These are phyloP conservation scores for Dysidea cf. avara DNA, from an alignment of 37 sponge, comb jelly and placozoan genomes.

Conservation along the genomic window DNA sequence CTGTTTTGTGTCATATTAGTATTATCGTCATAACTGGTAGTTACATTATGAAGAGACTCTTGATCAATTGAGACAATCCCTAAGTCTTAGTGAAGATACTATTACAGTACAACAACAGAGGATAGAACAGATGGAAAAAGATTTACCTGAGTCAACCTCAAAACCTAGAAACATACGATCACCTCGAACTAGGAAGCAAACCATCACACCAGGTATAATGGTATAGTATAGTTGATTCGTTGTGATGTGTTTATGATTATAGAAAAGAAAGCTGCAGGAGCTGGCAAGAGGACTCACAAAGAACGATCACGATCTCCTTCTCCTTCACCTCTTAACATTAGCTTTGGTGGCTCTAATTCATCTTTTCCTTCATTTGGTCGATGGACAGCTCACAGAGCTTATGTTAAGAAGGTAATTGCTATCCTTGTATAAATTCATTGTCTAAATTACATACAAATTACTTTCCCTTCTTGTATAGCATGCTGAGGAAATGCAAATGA, in stretches of 20 bases:
- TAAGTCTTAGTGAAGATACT: not conserved
- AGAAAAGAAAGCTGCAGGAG: too few relatives aligned
- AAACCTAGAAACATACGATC: too few relatives aligned
- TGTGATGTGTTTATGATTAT: too few relatives aligned
- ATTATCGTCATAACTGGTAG: not conserved
- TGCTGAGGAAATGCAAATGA: conserved; percentile 52
- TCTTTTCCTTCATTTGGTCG: conserved; percentile 10
- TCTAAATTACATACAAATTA: too few relatives aligned
- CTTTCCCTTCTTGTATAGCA: conserved; percentile 9
- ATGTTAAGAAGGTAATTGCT: conserved; percentile 27
- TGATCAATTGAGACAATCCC: not conserved
- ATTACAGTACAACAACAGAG: not conserved
- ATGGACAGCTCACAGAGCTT: conserved; percentile 36
- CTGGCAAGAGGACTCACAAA: too few relatives aligned
- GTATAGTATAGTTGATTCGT: too few relatives aligned
- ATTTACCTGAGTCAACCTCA: too few relatives aligned
- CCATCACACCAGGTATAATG: not conserved
- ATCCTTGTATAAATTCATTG: not conserved
- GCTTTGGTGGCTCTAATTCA: too few relatives aligned
- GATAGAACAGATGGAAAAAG: not conserved
- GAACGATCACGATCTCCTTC: too few relatives aligned
- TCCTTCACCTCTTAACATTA: too few relatives aligned
- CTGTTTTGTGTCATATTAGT: not conserved
- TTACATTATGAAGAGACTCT: not conserved
- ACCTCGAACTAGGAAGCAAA: not conserved